Percentiles rank a stretch among this genome's conserved stretches.
Conservation (phyloP, 2,888 invertebrate genomes). For the Molorchus minor region DNA sequence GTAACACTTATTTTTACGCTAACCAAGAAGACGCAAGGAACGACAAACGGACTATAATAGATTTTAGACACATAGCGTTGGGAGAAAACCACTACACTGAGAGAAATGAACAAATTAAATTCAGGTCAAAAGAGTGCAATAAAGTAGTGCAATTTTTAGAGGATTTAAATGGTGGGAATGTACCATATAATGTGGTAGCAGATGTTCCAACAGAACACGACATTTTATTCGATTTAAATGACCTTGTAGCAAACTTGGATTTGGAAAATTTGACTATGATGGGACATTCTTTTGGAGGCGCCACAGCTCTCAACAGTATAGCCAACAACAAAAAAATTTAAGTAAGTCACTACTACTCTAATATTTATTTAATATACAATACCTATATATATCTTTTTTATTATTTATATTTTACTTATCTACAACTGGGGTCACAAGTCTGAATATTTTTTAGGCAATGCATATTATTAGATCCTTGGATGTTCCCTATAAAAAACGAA, state of each 20-base stretch:
- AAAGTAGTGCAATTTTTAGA: slow-evolving; percentile 64
- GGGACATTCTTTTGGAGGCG: slow-evolving; percentile 75
- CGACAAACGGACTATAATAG: slow-evolving; percentile 55
- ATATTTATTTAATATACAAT: slow-evolving; percentile 4
- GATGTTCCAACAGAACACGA: slow-evolving; percentile 46
- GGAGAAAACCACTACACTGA: slow-evolving; percentile 58
- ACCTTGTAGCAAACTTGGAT: slow-evolving; percentile 63
- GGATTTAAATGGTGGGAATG: slow-evolving; percentile 63
- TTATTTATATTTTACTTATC: too few species aligned
- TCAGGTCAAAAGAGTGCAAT: slow-evolving; percentile 65
- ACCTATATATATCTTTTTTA: too few species aligned
- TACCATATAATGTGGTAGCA: slow-evolving; percentile 63
- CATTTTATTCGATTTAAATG: slow-evolving; percentile 50
- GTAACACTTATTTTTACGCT: slow-evolving; percentile 62
- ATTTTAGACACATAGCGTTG: slow-evolving; percentile 55
- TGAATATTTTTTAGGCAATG: slow-evolving; percentile 58
- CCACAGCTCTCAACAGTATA: slow-evolving; percentile 67
- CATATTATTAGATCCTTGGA: slow-evolving; percentile 70
- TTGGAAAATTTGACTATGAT: slow-evolving; percentile 63
- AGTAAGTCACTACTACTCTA: slow-evolving; percentile 63
- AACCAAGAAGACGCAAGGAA: slow-evolving; percentile 56
- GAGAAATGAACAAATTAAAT: slow-evolving; percentile 62
- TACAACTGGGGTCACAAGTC: too few species aligned
- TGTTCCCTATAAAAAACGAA: slow-evolving; percentile 67
- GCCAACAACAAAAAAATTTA: slow-evolving; percentile 65